These are phyloP conservation scores for Malurus elegans DNA, from an alignment of 2,113 vertebrate genomes.

Conservation along the genomic window DNA sequence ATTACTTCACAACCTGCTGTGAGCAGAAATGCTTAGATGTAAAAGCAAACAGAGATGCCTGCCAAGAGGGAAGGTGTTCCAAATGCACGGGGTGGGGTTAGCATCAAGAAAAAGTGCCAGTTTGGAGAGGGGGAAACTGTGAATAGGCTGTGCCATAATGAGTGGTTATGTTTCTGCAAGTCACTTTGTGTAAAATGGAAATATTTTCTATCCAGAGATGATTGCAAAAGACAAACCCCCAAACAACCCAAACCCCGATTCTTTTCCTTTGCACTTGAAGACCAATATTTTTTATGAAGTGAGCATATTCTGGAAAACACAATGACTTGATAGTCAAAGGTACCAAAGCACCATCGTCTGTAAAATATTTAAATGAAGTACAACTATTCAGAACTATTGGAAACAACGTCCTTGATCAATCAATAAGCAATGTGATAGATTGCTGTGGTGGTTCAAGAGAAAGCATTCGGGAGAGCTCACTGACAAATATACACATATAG, in stretches of 20 bases:
- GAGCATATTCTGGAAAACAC: not conserved
- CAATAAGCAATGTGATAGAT: not conserved
- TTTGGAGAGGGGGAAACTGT: not conserved
- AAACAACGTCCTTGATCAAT: not conserved
- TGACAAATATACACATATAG: not conserved
- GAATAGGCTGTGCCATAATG: not conserved
- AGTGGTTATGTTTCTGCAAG: not conserved
- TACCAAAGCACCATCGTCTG: not conserved
- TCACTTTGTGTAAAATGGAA: not conserved
- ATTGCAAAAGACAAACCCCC: not conserved
- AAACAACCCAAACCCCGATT: not conserved
- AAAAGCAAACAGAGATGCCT: conserved; percentile 33
- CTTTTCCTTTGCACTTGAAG: not conserved
- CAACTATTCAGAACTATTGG: not conserved
- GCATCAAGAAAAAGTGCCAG: not conserved
- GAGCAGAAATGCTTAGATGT: conserved; percentile 31
- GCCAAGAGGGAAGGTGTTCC: conserved; percentile 16
- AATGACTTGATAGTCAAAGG: not conserved
- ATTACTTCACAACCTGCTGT: conserved; percentile 28
- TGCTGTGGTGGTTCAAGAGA: not conserved
- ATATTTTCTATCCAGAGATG: not conserved
- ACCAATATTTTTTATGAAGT: not conserved
- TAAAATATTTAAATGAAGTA: not conserved
- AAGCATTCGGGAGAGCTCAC: not conserved
- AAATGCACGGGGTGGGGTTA: not conserved